Evolutionary conservation across 2,888 invertebrate species (phyloP).

Genomic region (Megastigmus dorsalis): DNA sequence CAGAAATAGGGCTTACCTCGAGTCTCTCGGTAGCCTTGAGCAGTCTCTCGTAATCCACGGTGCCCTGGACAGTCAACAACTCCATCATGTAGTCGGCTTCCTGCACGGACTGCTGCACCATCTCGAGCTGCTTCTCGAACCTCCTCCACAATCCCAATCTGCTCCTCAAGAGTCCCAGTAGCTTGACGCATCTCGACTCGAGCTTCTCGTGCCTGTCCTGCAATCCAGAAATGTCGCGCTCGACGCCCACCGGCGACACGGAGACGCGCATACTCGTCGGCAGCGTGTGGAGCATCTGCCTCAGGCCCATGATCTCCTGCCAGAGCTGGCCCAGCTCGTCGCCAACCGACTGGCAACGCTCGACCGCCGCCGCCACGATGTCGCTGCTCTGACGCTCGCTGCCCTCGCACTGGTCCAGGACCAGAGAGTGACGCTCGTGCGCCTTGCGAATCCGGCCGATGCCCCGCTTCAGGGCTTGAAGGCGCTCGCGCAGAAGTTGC

Average conservation of each 20-base stretch:
- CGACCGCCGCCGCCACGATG: slow-evolving; percentile 84
- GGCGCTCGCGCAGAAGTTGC: slow-evolving; percentile 83
- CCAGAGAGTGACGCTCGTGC: slow-evolving; percentile 77
- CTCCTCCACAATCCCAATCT: slow-evolving; percentile 84
- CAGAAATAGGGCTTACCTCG: slow-evolving; percentile 80
- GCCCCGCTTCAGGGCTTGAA: slow-evolving; percentile 83
- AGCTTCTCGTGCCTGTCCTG: slow-evolving; percentile 85
- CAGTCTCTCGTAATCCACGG: slow-evolving; percentile 88
- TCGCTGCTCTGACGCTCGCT: slow-evolving; percentile 85
- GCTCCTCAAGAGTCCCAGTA: slow-evolving; percentile 80
- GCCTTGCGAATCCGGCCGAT: slow-evolving; percentile 82
- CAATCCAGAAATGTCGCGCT: slow-evolving; percentile 84
- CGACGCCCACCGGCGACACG: slow-evolving; percentile 85
- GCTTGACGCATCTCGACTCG: slow-evolving; percentile 82
- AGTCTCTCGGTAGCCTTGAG: slow-evolving; percentile 89
- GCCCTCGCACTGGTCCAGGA: slow-evolving; percentile 83
- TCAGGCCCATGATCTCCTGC: slow-evolving; percentile 85
- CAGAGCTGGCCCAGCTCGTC: slow-evolving; percentile 84
- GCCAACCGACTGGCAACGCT: slow-evolving; percentile 82
- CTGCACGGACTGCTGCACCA: slow-evolving; percentile 87
- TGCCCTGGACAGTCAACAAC: slow-evolving; percentile 87
- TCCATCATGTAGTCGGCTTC: slow-evolving; percentile 94
- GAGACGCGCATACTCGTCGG: slow-evolving; percentile 85
- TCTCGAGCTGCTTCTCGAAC: slow-evolving; percentile 85
- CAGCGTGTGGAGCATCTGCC: slow-evolving; percentile 86